Evolutionary conservation across 2,797 vertebrate species (phyloP).

Genomic region (Hirundo rustica): DNA sequence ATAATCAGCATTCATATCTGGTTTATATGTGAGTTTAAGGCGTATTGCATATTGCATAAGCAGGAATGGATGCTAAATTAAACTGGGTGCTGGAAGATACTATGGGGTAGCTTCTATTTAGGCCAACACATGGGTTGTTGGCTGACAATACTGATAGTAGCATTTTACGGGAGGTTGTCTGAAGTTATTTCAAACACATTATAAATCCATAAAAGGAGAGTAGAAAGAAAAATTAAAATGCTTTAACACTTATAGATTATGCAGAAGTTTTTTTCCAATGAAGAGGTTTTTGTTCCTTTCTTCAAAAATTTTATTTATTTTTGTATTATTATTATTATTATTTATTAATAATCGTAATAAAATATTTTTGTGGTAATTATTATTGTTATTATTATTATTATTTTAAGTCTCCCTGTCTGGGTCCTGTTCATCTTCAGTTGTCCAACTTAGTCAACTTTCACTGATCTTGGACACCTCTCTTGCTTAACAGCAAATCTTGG

Average conservation of each 20-base stretch:
- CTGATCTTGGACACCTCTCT: not conserved
- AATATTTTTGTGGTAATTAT: not conserved
- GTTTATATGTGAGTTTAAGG: not conserved
- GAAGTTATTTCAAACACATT: not conserved
- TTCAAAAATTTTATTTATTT: not conserved
- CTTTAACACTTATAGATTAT: not conserved
- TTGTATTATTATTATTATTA: not conserved
- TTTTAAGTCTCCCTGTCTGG: not conserved
- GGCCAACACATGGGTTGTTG: not conserved
- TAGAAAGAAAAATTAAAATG: not conserved
- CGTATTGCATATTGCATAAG: rapidly evolving
- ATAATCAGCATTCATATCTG: not conserved
- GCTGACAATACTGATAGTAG: not conserved
- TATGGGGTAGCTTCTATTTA: not conserved
- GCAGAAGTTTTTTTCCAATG: not conserved
- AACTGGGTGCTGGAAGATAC: not conserved
- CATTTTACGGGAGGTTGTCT: not conserved
- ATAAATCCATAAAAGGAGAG: not conserved
- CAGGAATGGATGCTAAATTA: not conserved
- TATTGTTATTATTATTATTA: not conserved
- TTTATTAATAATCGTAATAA: not conserved
- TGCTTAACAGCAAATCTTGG: not conserved
- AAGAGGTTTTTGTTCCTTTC: not conserved
- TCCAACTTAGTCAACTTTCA: not conserved
- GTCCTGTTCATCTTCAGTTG: not conserved